Base-by-base conservation (phyloP, 1,140 invertebrate genomes). In the Colletes gigas region DNA sequence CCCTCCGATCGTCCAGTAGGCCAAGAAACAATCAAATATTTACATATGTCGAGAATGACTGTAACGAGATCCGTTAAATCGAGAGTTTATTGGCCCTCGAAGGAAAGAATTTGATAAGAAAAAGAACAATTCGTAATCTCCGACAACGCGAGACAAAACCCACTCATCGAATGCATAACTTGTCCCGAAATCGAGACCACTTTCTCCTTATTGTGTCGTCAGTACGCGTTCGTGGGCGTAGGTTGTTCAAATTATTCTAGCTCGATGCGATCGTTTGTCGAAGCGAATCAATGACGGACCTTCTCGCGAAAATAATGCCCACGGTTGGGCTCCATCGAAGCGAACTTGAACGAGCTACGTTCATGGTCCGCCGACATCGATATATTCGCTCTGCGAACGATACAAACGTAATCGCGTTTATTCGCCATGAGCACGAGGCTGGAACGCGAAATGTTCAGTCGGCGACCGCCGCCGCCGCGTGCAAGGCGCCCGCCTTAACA, bases 351-450 rank as follows among this genome's bases (percentile, higher is more conserved):
- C 70, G 41, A 79, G 77, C 4, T 44, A 14, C 21, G 77, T 79
- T 79, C 77, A 79, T 79, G 77, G 77, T 73, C 77, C 77, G 68
- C 50, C 77, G 52, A 65, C 50, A 60, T 10, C 39, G 60, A 73
- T 65, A 55, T 72, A 50, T 57, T n/a, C 50, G 14, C 50, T 17
- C 0, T 0, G 19, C 50, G 12, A 62, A 21, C 41, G 60, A 39
- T 41, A 47, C 59, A 47, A 47, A 65, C 69, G 60, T 55, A 57
- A 79, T 79, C 60, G 67, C 57, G 76, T 78, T 71, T 63, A 44
- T 63, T 63, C 57, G 15, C 41, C 59, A 47, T 39, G 19, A 75
- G n/a, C 19, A n/a, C 9, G 21, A 21, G 44, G 54, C 41, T n/a
- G 21, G 62, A 55, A 67, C 62, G 77, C 30, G 30, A 74, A 75